phyloP scores from a whole-genome alignment of 2,797 vertebrate genomes.

The Eidolon dupreanum region DNA sequence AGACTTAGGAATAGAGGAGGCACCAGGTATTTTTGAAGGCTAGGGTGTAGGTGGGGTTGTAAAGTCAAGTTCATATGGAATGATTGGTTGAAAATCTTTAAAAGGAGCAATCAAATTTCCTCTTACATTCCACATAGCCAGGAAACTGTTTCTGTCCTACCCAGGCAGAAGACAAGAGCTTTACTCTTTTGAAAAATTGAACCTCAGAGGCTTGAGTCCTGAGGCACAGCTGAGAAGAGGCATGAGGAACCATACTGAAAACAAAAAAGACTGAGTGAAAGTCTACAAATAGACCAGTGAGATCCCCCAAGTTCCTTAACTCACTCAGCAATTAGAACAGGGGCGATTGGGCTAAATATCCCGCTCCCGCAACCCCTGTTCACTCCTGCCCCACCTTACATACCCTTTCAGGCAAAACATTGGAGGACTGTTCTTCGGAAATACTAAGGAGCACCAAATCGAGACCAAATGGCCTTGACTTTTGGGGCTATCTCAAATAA shows the following conservation, averaged over 20 bases:
- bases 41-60: neutral
- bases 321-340: neutral
- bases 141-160: neutral
- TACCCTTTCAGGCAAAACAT: neutral
- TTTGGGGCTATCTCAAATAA: neutral
- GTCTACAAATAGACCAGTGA: neutral
- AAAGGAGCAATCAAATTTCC: neutral
- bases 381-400: too few species aligned
- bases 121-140: neutral
- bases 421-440: neutral
- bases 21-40: neutral
- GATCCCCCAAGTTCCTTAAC: neutral
- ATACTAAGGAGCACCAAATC: neutral
- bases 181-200: neutral
- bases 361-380: neutral
- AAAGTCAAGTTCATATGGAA: neutral
- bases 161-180: neutral
- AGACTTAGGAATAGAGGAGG: neutral
- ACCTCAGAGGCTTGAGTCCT: neutral
- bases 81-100: neutral
- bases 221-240: neutral
- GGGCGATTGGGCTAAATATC: too few species aligned
- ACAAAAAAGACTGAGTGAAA: neutral
- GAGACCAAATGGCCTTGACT: neutral
- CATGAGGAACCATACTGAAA: neutral